phyloP scores from a whole-genome alignment of 1,140 invertebrate species.

The Sarcophaga bullata region DNA sequence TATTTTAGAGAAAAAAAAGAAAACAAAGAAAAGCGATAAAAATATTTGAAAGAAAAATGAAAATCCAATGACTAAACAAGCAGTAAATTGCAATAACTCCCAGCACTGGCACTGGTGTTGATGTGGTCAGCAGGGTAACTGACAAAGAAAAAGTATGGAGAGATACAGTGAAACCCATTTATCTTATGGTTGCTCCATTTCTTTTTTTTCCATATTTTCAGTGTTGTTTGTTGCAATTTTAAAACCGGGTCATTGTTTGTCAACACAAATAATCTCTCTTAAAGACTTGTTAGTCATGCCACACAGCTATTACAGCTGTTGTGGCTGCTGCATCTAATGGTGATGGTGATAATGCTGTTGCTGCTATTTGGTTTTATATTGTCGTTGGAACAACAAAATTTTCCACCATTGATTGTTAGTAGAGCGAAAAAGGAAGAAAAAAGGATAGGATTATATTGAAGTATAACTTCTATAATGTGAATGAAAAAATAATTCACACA shows the following conservation, averaged over 20 bases:
- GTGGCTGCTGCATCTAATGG: neutral
- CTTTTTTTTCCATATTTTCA: neutral
- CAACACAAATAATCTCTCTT: conserved; percentile 12
- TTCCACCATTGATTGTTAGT: too few relatives aligned
- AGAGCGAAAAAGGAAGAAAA: too few relatives aligned
- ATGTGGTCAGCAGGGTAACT: neutral
- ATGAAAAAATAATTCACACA: too few relatives aligned
- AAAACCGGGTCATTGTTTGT: conserved; percentile 15
- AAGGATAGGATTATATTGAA: too few relatives aligned
- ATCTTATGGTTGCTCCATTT: too few relatives aligned
- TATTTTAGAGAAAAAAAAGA: too few relatives aligned
- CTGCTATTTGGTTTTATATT: neutral
- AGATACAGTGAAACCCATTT: too few relatives aligned
- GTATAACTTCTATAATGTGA: too few relatives aligned
- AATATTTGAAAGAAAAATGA: neutral
- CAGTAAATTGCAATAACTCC: neutral
- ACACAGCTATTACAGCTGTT: neutral
- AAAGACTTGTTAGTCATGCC: conserved; percentile 3
- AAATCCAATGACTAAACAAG: conserved; percentile 14
- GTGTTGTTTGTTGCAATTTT: neutral
- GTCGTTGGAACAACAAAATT: too few relatives aligned
- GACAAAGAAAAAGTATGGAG: too few relatives aligned
- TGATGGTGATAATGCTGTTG: neutral
- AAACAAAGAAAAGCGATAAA: too few relatives aligned
- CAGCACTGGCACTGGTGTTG: neutral